A percentile compares a stretch with the other conserved stretches of the same genome.
phyloP scores from a whole-genome alignment of 2,888 invertebrate species.

The Amiota communis region DNA sequence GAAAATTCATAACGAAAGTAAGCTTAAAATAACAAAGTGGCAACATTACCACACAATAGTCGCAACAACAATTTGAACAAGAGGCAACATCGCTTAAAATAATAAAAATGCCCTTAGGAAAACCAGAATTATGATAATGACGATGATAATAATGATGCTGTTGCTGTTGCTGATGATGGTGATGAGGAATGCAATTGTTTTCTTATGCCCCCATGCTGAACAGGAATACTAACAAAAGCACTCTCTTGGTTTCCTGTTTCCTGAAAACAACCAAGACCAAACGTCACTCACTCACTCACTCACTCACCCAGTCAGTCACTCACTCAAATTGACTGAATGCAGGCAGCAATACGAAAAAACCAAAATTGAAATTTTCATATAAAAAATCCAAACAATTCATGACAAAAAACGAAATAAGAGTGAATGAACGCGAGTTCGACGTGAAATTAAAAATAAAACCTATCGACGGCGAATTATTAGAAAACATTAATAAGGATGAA shows the following conservation, averaged over 20 bases:
- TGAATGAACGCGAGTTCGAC: neutral
- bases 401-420: constrained; percentile 42
- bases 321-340: too few relatives aligned
- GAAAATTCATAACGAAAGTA: too few relatives aligned
- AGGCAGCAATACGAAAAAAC: constrained; percentile 26
- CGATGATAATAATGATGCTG: too few relatives aligned
- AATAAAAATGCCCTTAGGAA: neutral
- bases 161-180: neutral
- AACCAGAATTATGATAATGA: neutral
- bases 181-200: neutral
- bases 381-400: neutral
- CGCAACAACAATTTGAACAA: too few relatives aligned
- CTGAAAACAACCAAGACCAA: constrained; percentile 25
- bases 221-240: constrained; percentile 24
- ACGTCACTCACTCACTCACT: neutral
- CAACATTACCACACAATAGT: too few relatives aligned
- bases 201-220: neutral
- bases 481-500: neutral
- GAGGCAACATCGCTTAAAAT: neutral
- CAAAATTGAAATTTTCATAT: constrained; percentile 24
- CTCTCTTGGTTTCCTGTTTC: constrained; percentile 39
- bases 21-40: too few relatives aligned
- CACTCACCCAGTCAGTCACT: too few relatives aligned
- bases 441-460: constrained; percentile 35
- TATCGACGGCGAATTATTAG: constrained; percentile 21